These are phyloP conservation scores for Nematolebias whitei DNA, from an alignment of 2,113 vertebrate genomes.

Conservation along the genomic window DNA sequence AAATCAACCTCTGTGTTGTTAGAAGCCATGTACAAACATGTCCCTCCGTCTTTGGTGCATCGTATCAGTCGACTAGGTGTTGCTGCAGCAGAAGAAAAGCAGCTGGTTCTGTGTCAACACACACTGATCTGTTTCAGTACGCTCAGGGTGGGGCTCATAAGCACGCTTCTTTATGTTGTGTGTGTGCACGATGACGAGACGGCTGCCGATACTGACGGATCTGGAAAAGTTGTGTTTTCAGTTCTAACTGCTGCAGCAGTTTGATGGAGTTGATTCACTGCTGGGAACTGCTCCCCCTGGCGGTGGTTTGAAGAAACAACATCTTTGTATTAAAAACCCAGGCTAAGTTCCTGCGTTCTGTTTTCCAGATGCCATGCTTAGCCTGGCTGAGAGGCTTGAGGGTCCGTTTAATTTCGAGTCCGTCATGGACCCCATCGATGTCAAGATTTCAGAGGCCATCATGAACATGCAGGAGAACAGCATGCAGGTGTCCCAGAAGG, in stretches of 20 bases:
- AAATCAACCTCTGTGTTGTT: constrained; percentile 19
- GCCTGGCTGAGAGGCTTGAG: constrained; percentile 91
- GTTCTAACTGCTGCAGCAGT: constrained; percentile 21
- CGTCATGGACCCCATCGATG: constrained; percentile 96
- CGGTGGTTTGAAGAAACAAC: constrained; percentile 43
- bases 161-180: background rate
- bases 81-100: constrained; percentile 33
- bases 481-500: constrained; percentile 96
- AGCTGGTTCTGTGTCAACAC: constrained; percentile 51
- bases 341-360: background rate
- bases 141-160: background rate
- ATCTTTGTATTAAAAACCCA: background rate
- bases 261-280: background rate
- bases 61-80: no score
- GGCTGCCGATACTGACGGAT: constrained; percentile 5
- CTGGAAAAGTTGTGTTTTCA: constrained; percentile 11
- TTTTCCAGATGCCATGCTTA: constrained; percentile 89
- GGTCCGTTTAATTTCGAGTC: constrained; percentile 98
- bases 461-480: constrained; percentile 99
- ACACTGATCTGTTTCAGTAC: constrained; percentile 35
- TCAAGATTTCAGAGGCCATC: constrained; percentile 96
- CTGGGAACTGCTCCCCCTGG: constrained; percentile 54
- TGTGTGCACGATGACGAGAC: background rate
- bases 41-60: constrained; percentile 33
- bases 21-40: constrained; percentile 33